phyloP scores from a whole-genome alignment of 2,113 vertebrate genomes.

The Halichoeres trimaculatus region DNA sequence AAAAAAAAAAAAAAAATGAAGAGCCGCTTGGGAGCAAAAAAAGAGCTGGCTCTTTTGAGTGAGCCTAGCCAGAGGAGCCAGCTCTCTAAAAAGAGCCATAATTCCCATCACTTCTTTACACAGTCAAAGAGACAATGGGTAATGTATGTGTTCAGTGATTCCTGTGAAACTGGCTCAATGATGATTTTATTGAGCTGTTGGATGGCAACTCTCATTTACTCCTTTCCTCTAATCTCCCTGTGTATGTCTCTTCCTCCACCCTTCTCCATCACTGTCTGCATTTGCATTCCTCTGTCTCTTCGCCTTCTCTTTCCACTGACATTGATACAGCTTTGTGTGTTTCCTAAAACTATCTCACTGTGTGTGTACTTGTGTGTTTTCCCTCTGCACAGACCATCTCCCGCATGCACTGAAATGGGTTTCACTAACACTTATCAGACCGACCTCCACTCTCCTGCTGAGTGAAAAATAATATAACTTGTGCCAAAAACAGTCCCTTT shows the following conservation, averaged over 20 bases:
- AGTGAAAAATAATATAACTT: slow-evolving; percentile 65
- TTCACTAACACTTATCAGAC: slow-evolving; percentile 77
- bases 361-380: no score
- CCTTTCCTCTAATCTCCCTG: slow-evolving; percentile 57
- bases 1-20: no score
- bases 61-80: no score
- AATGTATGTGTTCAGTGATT: slow-evolving; percentile 76
- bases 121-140: slow-evolving; percentile 65
- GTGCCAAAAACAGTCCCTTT: slow-evolving; percentile 69
- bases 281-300: slow-evolving; percentile 37
- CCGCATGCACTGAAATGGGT: slow-evolving; percentile 72
- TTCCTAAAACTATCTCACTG: background rate
- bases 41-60: no score
- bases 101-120: no score
- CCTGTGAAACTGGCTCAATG: slow-evolving; percentile 73
- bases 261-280: background rate
- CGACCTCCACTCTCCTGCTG: slow-evolving; percentile 60
- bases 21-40: no score
- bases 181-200: slow-evolving; percentile 71
- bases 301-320: slow-evolving; percentile 67
- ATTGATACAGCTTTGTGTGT: slow-evolving; percentile 60
- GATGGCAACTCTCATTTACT: slow-evolving; percentile 60
- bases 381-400: slow-evolving; percentile 55
- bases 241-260: slow-evolving; percentile 44
- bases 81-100: no score